Conservation (phyloP, 2,888 invertebrate genomes). For the Stegophylla sp. region DNA sequence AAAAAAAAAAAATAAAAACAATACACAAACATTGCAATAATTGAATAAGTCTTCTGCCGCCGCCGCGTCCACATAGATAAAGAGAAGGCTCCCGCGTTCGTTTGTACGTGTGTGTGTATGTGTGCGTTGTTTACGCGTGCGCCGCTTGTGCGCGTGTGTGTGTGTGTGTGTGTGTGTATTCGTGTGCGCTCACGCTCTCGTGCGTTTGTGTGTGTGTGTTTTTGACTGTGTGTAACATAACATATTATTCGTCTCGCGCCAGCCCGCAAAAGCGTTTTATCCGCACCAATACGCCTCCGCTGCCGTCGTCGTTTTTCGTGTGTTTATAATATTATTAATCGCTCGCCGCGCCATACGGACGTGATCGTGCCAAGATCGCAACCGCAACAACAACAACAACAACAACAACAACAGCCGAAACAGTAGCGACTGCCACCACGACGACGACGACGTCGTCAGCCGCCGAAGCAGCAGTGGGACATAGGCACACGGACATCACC, state of each 20-base stretch:
- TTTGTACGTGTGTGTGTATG: background rate
- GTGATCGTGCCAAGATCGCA: slow-evolving; percentile 19
- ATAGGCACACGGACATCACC: background rate
- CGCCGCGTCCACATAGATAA: background rate
- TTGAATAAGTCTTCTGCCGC: background rate
- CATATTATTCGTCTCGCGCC: too few species aligned
- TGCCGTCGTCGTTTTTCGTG: background rate
- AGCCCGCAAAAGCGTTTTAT: too few species aligned
- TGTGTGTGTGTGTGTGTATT: background rate
- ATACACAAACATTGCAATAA: too few species aligned
- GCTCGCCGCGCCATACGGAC: slow-evolving; percentile 32
- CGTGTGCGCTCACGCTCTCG: background rate
- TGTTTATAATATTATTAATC: background rate
- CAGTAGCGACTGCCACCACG: slow-evolving; percentile 4
- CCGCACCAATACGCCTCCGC: background rate
- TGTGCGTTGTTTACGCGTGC: background rate
- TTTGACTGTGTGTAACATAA: background rate
- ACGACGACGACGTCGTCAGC: background rate
- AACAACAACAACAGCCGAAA: background rate
- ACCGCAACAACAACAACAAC: background rate
- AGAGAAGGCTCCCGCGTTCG: background rate
- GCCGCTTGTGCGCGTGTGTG: background rate
- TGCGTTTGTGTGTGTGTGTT: background rate
- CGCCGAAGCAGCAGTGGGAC: background rate
- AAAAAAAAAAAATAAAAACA: too few species aligned